A percentile compares a stretch with the other conserved stretches of the same genome.
Evolutionary conservation across 2,888 invertebrate genomes (phyloP).

Genomic region (Erpobdella octoculata): DNA sequence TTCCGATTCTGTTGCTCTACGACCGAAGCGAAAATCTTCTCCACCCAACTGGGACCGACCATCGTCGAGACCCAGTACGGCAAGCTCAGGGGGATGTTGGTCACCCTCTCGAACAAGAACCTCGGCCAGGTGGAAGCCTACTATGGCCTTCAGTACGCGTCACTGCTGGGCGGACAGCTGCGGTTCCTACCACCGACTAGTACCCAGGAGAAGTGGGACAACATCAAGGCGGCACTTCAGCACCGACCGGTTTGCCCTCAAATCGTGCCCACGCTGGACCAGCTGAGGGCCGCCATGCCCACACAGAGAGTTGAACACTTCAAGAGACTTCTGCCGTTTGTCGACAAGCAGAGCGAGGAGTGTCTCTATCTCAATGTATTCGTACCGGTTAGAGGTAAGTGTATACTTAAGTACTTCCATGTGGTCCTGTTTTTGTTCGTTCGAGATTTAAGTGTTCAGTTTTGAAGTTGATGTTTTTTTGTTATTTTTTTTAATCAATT

Average conservation of each 20-base stretch:
- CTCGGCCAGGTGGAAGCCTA: slow-evolving; percentile 71
- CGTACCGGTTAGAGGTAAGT: slow-evolving; percentile 81
- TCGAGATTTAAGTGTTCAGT: neutral
- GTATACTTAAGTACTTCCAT: neutral
- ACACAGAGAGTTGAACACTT: slow-evolving; percentile 24
- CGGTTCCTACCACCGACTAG: slow-evolving; percentile 93
- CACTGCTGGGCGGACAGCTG: slow-evolving; percentile 76
- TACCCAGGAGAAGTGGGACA: slow-evolving; percentile 67
- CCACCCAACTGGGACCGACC: slow-evolving; percentile 40
- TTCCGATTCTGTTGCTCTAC: no score
- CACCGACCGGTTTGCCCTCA: slow-evolving; percentile 77
- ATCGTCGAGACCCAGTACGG: slow-evolving; percentile 81
- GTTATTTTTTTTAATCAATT: neutral
- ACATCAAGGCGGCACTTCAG: slow-evolving; percentile 38
- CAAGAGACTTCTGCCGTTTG: slow-evolving; percentile 45
- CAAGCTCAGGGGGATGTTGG: slow-evolving; percentile 63
- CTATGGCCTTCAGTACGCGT: slow-evolving; percentile 84
- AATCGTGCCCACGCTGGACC: neutral
- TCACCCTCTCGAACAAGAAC: slow-evolving; percentile 37
- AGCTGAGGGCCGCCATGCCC: slow-evolving; percentile 11
- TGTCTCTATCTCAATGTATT: slow-evolving; percentile 93
- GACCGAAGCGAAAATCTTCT: slow-evolving; percentile 35
- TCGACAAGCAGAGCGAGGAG: slow-evolving; percentile 90
- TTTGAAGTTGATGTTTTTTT: neutral
- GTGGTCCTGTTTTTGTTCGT: neutral